Evolutionary conservation across 2,797 vertebrate genomes (phyloP).

Genomic region (Loriculus beryllinus): DNA sequence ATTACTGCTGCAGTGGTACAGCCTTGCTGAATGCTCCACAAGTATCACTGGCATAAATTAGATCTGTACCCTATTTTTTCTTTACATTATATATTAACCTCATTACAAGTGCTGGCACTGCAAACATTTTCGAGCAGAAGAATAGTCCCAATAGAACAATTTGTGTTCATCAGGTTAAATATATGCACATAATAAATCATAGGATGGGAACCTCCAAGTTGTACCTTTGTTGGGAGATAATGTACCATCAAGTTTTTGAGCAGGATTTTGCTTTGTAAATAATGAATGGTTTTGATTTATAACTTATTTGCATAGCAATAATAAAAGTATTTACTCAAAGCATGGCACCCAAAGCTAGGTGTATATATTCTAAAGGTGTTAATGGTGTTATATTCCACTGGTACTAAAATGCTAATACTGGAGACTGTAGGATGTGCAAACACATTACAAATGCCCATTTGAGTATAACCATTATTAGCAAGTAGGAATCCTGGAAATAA

Average conservation of each 20-base stretch:
- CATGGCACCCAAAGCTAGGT: not conserved
- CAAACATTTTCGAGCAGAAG: not conserved
- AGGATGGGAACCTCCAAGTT: not conserved
- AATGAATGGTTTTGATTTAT: not conserved
- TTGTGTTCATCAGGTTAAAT: not conserved
- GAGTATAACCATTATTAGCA: not conserved
- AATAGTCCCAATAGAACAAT: not conserved
- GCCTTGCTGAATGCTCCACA: not conserved
- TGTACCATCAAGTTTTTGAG: not conserved
- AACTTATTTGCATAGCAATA: not conserved
- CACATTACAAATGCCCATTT: not conserved
- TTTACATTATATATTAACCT: not conserved
- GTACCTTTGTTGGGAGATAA: not conserved
- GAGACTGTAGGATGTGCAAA: not conserved
- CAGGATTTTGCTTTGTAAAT: not conserved
- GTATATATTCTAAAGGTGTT: not conserved
- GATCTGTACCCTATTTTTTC: not conserved
- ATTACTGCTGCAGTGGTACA: not conserved
- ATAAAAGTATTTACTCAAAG: not conserved
- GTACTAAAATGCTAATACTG: not conserved
- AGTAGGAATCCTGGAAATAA: not conserved
- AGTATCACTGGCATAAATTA: not conserved
- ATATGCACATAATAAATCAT: not conserved
- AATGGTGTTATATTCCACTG: not conserved
- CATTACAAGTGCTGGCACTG: not conserved